Base-by-base conservation (phyloP, 1,140 invertebrate genomes). In the Aphelenchoides fujianensis region DNA sequence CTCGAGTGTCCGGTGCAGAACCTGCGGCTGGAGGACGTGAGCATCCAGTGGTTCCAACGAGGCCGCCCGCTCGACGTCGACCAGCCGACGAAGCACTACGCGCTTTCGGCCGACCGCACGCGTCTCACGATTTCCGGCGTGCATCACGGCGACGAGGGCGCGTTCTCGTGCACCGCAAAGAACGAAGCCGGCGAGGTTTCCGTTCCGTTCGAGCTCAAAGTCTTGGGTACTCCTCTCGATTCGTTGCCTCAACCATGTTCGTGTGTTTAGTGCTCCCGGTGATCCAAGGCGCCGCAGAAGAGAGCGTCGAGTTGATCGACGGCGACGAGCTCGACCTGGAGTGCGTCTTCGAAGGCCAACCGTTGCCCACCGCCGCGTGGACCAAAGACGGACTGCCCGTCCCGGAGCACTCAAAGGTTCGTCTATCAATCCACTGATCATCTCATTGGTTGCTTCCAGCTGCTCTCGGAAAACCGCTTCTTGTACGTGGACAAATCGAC, bases 121-220 rank as follows among this genome's bases (percentile, higher is more conserved):
- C 53, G 69, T 5, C 83, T 95, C 3, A 90, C 88, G 0, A 91
- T 95, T 69, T 89, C 88, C 30, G 88, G 90, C 74, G 90, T 93
- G 0, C 89, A 89, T 69, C 89, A 89, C 66, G 89, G 90, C 0
- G 92, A 95, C 84, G 89, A 89, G 55, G 91, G 91, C 0, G 88
- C 88, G 34, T 94, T 92, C 80, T 90, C 89, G 35, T 96, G 93
- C 82, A 88, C 88, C 27, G 93, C 92, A 0, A 88, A 87, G 53
- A 96, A 95, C 82, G 86, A 87, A 16, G 93, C 92, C 7, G 93
- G 92, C 0, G 85, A 87, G 30, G 89, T 88, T 35, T 69, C 72
- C 3, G 75, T 70, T 16, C 73, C 86, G 34, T 88, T 90, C 54
- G 87, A 88, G 73, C 87, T 93, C 5, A 69, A 67, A 16, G 84